A percentile compares a stretch with the other conserved stretches of the same genome.
phyloP scores from a whole-genome alignment of 2,113 vertebrate genomes.

The Larimichthys polyactis region DNA sequence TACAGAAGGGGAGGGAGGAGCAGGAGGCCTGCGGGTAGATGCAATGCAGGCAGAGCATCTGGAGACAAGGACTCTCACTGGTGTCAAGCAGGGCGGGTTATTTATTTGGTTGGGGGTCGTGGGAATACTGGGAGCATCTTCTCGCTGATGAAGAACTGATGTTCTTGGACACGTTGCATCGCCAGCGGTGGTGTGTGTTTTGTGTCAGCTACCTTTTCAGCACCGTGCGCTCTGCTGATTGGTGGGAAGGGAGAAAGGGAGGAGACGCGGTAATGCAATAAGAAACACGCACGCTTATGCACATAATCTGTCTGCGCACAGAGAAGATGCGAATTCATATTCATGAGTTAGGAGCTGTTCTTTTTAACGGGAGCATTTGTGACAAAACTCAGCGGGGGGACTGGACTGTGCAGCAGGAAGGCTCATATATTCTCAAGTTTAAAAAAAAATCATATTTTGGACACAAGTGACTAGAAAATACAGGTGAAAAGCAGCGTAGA shows the following conservation, averaged over 20 bases:
- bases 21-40: slow-evolving; percentile 28
- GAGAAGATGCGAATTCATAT: slow-evolving; percentile 24
- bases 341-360: slow-evolving; percentile 25
- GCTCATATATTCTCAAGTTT: neutral
- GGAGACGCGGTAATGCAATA: neutral
- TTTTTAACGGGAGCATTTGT: slow-evolving; percentile 18
- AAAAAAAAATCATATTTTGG: slow-evolving; percentile 34
- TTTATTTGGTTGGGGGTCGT: slow-evolving; percentile 61
- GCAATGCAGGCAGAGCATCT: slow-evolving; percentile 44
- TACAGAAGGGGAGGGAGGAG: slow-evolving; percentile 19
- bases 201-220: slow-evolving; percentile 8
- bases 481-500: slow-evolving; percentile 26
- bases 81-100: slow-evolving; percentile 56
- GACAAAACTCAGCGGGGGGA: slow-evolving; percentile 31
- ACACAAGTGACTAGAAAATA: slow-evolving; percentile 49
- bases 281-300: neutral
- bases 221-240: neutral
- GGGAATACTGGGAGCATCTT: slow-evolving; percentile 66
- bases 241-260: neutral
- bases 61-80: slow-evolving; percentile 63
- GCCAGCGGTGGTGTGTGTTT: slow-evolving; percentile 15
- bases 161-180: slow-evolving; percentile 27
- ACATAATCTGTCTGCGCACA: neutral
- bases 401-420: slow-evolving; percentile 6
- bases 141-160: slow-evolving; percentile 45